phyloP scores from a whole-genome alignment of 2,113 vertebrate genomes.

The Scomber scombrus region DNA sequence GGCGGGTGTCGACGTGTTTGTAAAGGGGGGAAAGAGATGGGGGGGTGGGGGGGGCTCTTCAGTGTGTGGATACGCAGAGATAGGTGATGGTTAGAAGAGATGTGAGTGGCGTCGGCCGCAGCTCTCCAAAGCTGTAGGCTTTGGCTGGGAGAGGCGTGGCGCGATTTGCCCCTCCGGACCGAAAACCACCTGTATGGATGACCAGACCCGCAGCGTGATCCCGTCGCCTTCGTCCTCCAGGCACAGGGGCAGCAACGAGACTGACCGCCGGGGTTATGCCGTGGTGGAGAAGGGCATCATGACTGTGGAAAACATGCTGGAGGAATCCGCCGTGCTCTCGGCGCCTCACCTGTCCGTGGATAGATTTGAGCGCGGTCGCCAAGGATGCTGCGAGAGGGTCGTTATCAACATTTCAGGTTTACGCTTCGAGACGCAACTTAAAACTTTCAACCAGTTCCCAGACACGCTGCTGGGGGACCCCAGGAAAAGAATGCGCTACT shows the following conservation, averaged over 20 bases:
- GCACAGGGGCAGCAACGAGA: constrained; percentile 74
- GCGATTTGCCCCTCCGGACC: constrained; percentile 75
- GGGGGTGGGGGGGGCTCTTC: constrained; percentile 52
- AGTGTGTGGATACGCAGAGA: constrained; percentile 56
- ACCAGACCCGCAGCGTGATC: constrained; percentile 84
- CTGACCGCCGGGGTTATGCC: constrained; percentile 85
- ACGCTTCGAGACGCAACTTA: constrained; percentile 97
- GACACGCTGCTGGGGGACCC: constrained; percentile 96
- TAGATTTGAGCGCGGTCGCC: constrained; percentile 78
- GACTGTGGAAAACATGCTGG: constrained; percentile 91
- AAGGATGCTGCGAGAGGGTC: constrained; percentile 92
- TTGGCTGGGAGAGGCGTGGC: constrained; percentile 81
- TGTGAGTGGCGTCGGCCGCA: constrained; percentile 59
- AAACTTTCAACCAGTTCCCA: constrained; percentile 97
- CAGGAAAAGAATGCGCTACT: constrained; percentile 96
- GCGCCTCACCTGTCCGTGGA: constrained; percentile 81
- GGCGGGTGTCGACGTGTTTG: constrained; percentile 81
- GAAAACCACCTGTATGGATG: constrained; percentile 90
- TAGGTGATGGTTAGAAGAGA: constrained; percentile 58
- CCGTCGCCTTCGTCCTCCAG: constrained; percentile 83
- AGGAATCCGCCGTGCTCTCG: constrained; percentile 84
- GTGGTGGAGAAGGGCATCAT: constrained; percentile 87
- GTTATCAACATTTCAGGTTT: constrained; percentile 98
- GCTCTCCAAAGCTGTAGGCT: constrained; percentile 70
- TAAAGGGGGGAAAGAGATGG: constrained; percentile 21